Conservation (phyloP, 2,888 invertebrate genomes). For the Volucella bombylans region DNA sequence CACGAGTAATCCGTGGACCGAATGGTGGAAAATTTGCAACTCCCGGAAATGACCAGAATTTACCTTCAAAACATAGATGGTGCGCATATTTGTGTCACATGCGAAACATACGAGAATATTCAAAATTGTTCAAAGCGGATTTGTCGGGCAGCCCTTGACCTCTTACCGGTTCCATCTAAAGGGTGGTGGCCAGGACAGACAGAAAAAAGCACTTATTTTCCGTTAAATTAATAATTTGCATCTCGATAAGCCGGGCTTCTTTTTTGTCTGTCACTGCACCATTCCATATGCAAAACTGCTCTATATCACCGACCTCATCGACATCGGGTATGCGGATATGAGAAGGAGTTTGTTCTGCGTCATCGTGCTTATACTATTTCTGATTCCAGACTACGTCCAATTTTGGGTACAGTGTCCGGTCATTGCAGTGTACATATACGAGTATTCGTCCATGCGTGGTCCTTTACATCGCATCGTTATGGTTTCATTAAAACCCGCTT, state of each 20-base stretch:
- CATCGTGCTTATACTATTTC: not conserved
- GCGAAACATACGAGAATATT: too few species aligned
- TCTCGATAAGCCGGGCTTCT: slow-evolving; percentile 59
- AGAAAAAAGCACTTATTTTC: slow-evolving; percentile 60
- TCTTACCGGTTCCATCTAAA: not conserved
- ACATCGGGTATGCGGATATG: slow-evolving; percentile 2
- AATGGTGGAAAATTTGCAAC: slow-evolving; percentile 24
- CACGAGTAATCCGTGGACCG: slow-evolving; percentile 45
- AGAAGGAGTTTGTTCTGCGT: not conserved
- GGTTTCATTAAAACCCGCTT: slow-evolving; percentile 66
- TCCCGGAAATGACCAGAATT: slow-evolving; percentile 34
- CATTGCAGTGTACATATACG: not conserved
- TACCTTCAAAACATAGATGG: slow-evolving; percentile 4
- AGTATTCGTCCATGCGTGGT: not conserved
- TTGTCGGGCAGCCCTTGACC: not conserved
- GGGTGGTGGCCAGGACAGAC: not conserved
- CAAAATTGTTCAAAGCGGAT: slow-evolving; percentile 46
- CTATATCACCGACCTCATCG: slow-evolving; percentile 35
- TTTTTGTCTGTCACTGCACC: slow-evolving; percentile 44
- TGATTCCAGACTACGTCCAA: too few species aligned
- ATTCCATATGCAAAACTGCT: slow-evolving; percentile 41
- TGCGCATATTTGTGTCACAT: too few species aligned
- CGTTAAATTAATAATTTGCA: slow-evolving; percentile 70
- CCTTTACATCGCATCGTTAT: not conserved
- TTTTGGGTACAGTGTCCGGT: too few species aligned